Base-by-base conservation (phyloP, 2,797 vertebrate species). In the Acrossocheilus fasciatus region DNA sequence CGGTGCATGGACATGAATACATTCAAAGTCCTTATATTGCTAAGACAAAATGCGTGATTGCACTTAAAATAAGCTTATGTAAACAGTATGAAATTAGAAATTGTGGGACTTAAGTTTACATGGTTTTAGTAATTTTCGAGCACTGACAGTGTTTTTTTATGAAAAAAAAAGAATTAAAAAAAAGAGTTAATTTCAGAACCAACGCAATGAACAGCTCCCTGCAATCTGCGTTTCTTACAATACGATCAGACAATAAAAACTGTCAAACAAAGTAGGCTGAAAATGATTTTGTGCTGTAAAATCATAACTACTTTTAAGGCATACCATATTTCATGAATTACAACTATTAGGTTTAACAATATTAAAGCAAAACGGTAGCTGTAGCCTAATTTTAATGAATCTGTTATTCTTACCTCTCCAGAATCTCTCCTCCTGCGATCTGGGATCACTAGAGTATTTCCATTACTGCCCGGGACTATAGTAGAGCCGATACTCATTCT, bases 401-500 rank as follows among this genome's bases (percentile, higher is more conserved):
- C 54, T 57, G 18, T 9, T 23, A 15, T 0, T 12, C 91, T 92
- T 92, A 94, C 92, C 92, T 94, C 92, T 18, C 10, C 88, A 83
- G 90, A 91, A 41, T n/a, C 11, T 83, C 73, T 85, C 10, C 77
- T 90, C 12, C 15, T 52, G 50, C 50, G 50, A 52, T 52, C 50
- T 52, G 50, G 50, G 15, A 52, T 52, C 15, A 52, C 50, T 52
- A 52, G 50, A 50, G 50, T 50, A 2, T 50, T 50, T 50, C 47
- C 47, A 50, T 50, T 50, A 39, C 89, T 92, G 15, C 89, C 88
- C 1, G 89, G 81, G 4, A 81, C 89, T 47, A 91, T 75, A 83
- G 87, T 88, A 76, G 91, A 92, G n/a, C 90, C 89, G 18, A 89
- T 86, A 88, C 90, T 92, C 86, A 88, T 92, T 88, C 90, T 88